Evolutionary conservation across 2,888 invertebrate species (phyloP).

Genomic region (Dicranocentrus wangi): DNA sequence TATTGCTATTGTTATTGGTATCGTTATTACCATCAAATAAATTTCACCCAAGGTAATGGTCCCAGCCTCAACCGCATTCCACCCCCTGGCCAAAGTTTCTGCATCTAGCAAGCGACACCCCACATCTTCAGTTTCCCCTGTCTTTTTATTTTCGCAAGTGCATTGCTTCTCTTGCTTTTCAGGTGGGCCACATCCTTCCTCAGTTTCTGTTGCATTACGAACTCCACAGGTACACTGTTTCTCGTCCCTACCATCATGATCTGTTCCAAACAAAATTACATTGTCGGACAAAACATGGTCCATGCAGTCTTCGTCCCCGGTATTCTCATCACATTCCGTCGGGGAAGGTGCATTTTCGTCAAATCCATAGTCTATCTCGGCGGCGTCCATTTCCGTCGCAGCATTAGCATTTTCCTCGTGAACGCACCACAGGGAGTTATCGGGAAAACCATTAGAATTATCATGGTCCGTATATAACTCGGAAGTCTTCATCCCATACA

Average conservation of each 20-base stretch:
- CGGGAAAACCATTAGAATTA: slow-evolving; percentile 42
- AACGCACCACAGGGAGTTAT: slow-evolving; percentile 45
- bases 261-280: slow-evolving; percentile 12
- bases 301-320: slow-evolving; percentile 52
- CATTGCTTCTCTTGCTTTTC: slow-evolving; percentile 41
- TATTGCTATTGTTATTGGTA: background rate
- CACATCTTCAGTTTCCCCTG: slow-evolving; percentile 66
- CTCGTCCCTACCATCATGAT: slow-evolving; percentile 40
- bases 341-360: slow-evolving; percentile 57
- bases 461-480: slow-evolving; percentile 44
- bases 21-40: slow-evolving; percentile 90
- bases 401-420: slow-evolving; percentile 60
- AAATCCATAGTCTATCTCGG: slow-evolving; percentile 48
- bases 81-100: slow-evolving; percentile 80
- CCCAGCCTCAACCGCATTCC: slow-evolving; percentile 85
- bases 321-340: slow-evolving; percentile 49
- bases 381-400: slow-evolving; percentile 48
- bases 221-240: background rate
- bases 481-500: slow-evolving; percentile 3
- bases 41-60: slow-evolving; percentile 91
- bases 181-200: slow-evolving; percentile 31
- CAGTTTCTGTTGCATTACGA: slow-evolving; percentile 30
- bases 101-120: slow-evolving; percentile 65
- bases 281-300: slow-evolving; percentile 35
- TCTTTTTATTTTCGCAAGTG: slow-evolving; percentile 39